phyloP scores from a whole-genome alignment of 2,113 vertebrate genomes.

The Eptatretus burgeri region DNA sequence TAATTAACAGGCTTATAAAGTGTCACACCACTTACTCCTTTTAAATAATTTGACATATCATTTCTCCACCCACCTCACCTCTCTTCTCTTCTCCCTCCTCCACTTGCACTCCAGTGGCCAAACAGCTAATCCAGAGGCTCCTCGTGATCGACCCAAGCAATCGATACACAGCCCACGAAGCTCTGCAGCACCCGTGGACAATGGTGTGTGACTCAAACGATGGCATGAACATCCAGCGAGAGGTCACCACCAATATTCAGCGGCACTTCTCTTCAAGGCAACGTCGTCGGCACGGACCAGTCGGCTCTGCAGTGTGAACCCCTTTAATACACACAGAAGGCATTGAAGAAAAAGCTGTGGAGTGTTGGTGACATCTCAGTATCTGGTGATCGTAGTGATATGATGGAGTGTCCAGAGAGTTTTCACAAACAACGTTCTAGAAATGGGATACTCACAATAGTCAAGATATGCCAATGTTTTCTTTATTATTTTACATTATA shows the following conservation, averaged over 20 bases:
- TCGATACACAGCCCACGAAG: constrained; percentile 42
- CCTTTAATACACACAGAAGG: too few relatives aligned
- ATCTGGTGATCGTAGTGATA: too few relatives aligned
- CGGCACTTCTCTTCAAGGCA: constrained; percentile 15
- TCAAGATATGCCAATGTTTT: too few relatives aligned
- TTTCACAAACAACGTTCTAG: too few relatives aligned
- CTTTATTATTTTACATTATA: too few relatives aligned
- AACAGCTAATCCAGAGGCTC: constrained; percentile 41
- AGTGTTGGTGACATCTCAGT: too few relatives aligned
- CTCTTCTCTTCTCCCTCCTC: neutral
- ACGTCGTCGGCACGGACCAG: constrained; percentile 11
- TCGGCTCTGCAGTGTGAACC: constrained; percentile 7
- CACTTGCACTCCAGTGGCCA: constrained; percentile 23
- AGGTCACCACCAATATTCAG: constrained; percentile 20
- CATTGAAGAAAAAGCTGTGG: too few relatives aligned
- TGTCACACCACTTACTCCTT: too few relatives aligned
- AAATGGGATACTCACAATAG: too few relatives aligned
- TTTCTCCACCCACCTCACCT: neutral
- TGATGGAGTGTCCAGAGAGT: too few relatives aligned
- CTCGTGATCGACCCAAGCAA: constrained; percentile 39
- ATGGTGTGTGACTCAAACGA: constrained; percentile 20
- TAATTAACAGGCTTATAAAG: too few relatives aligned
- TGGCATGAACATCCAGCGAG: constrained; percentile 16
- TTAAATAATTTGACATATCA: too few relatives aligned
- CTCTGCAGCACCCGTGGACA: constrained; percentile 52